Evolutionary conservation across 2,797 vertebrate genomes (phyloP).

Genomic region (Muscicapa comitata): DNA sequence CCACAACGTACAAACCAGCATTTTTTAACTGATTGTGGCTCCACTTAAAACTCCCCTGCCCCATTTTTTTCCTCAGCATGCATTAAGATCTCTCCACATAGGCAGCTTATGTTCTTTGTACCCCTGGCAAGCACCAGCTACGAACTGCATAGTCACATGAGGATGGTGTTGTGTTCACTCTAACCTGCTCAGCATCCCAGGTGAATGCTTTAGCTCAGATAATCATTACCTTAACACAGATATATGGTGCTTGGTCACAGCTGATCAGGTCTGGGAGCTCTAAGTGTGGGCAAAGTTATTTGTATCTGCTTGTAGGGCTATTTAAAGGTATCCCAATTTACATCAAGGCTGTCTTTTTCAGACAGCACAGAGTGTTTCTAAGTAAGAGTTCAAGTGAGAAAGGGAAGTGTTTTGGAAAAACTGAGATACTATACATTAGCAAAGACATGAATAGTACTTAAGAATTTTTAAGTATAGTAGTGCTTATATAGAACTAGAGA

Average conservation of each 20-base stretch:
- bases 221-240: not conserved
- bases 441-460: not conserved
- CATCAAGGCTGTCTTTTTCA: not conserved
- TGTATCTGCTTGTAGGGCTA: not conserved
- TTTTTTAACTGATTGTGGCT: not conserved
- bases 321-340: not conserved
- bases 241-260: not conserved
- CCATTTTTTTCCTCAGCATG: not conserved
- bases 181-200: fast-evolving
- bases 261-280: not conserved
- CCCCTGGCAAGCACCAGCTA: not conserved
- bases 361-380: not conserved
- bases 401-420: not conserved
- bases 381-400: not conserved
- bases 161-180: not conserved
- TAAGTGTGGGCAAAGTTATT: not conserved
- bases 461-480: not conserved
- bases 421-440: fast-evolving
- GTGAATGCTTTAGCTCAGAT: not conserved
- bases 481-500: not conserved
- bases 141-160: fast-evolving
- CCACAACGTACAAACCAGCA: not conserved
- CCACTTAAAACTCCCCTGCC: not conserved
- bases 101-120: not conserved
- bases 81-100: not conserved